Evolutionary conservation across 2,888 invertebrate genomes (phyloP), one percentile per base, ranked within the genome.

Genomic region (Odontomyia ornata): DNA sequence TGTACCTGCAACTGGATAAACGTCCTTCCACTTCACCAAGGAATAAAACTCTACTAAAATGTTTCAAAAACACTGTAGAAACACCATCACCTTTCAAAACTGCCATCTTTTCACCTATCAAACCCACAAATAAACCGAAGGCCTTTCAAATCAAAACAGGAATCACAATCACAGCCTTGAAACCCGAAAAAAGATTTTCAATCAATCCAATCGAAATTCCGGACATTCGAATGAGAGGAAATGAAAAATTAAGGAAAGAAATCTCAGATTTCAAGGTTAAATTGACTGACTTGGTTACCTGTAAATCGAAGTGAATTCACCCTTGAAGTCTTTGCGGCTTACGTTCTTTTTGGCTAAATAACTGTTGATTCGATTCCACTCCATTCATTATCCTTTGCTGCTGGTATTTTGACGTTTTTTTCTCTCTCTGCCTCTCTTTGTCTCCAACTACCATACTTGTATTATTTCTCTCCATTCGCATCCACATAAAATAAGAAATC

Each of bases 191-290:
- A 64, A 28, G 30, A 64, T 43, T 64, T 43, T 21, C 67, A 67
- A 28, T 46, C 36, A 67, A 67, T 67, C 46, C 43, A 43, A 43
- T 43, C 43, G 67, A 21, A n/a, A 67, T 67, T 43, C 43, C 23
- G 46, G 18, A 23, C 21, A 46, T 67, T 7, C 21, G 21, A 43
- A 67, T 43, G 21, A 67, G 18, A 43, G 21, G 43, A 43, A 67
- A 67, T 43, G 27, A 67, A 67, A 67, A 43, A 67, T 67, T 67
- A 67, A 67, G 36, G 67, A 43, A 21, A 43, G 28, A 28, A 65
- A 65, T 60, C 60, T 25, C 23, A 60, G 60, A 60, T 60, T 60
- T 60, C 60, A 21, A 25, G 60, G 60, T 60, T 21, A 60, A 60
- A 60, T 60, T 60, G 60, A 60, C 23, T 60, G 60, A 23, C 21